A percentile compares a stretch with the other conserved stretches of the same genome.
Evolutionary conservation across 1,140 invertebrate genomes (phyloP).

Genomic region (Monomorium pharaonis): DNA sequence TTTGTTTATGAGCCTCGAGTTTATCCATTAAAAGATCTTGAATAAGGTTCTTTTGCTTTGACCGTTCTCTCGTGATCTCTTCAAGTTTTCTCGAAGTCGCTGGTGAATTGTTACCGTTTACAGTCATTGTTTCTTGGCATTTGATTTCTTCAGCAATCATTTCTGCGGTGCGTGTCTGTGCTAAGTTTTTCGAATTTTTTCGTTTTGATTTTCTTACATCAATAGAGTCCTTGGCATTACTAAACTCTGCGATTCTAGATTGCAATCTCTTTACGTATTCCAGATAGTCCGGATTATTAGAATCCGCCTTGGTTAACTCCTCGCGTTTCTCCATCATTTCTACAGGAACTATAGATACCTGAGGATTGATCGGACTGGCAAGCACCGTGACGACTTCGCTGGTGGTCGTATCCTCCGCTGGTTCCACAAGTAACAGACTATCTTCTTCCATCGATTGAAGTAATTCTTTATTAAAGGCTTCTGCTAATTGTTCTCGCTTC

Average conservation of each 20-base stretch:
- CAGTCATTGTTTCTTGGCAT: conserved; percentile 70
- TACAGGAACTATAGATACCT: conserved; percentile 61
- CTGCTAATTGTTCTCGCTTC: conserved; percentile 55
- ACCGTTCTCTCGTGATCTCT: conserved; percentile 88
- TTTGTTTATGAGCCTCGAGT: conserved; percentile 89
- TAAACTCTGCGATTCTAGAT: conserved; percentile 90
- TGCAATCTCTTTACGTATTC: conserved; percentile 89
- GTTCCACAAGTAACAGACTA: conserved; percentile 85
- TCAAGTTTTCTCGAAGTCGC: conserved; percentile 87
- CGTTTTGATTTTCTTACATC: conserved; percentile 89
- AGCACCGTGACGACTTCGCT: conserved; percentile 86
- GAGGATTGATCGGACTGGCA: conserved; percentile 85
- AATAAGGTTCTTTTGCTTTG: conserved; percentile 89
- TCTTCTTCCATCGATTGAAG: conserved; percentile 86
- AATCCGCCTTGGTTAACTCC: conserved; percentile 72
- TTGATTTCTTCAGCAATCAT: conserved; percentile 84
- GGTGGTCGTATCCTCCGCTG: conserved; percentile 86
- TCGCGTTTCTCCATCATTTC: conserved; percentile 42
- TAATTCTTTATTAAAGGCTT: conserved; percentile 78
- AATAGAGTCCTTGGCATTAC: conserved; percentile 89
- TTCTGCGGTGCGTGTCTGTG: conserved; percentile 77
- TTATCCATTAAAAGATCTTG: conserved; percentile 93
- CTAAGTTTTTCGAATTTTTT: conserved; percentile 85
- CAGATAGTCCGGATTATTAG: conserved; percentile 85
- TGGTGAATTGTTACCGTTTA: conserved; percentile 79